Percentiles rank a stretch among this genome's conserved stretches.
These are phyloP conservation scores for Chymomyza costata DNA, from an alignment of 1,140 invertebrate species.

Conservation along the genomic window DNA sequence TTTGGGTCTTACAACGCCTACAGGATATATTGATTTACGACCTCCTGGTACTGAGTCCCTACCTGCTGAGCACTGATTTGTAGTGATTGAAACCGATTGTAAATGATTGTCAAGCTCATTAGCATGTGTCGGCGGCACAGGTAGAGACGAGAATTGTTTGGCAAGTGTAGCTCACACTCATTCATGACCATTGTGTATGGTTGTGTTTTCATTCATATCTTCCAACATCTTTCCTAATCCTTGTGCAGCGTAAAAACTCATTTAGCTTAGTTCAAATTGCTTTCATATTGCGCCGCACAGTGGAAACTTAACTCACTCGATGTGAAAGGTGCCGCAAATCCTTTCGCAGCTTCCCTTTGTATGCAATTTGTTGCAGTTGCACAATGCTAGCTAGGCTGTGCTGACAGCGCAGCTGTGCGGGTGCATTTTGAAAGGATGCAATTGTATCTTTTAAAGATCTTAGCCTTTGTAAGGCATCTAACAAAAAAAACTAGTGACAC, in stretches of 20 bases:
- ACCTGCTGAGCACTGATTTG: slow-evolving; percentile 42
- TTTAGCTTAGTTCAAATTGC: slow-evolving; percentile 42
- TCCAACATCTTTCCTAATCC: slow-evolving; percentile 20
- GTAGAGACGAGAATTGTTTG: not conserved
- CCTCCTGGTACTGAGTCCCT: not conserved
- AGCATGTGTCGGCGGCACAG: slow-evolving; percentile 14
- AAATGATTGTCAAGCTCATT: too few species aligned
- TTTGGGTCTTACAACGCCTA: slow-evolving; percentile 57
- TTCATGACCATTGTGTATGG: not conserved
- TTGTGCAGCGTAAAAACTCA: slow-evolving; percentile 17
- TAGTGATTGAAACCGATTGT: too few species aligned
- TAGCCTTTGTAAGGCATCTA: too few species aligned
- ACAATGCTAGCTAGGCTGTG: slow-evolving; percentile 16
- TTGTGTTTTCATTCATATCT: slow-evolving; percentile 3
- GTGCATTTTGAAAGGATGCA: slow-evolving; percentile 9
- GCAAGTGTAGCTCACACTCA: slow-evolving; percentile 33
- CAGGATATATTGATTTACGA: slow-evolving; percentile 42
- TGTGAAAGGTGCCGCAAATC: slow-evolving; percentile 35
- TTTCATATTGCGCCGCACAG: slow-evolving; percentile 44
- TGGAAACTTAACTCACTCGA: slow-evolving; percentile 55
- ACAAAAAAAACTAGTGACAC: too few species aligned
- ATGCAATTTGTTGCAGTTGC: not conserved
- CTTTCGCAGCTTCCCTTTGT: slow-evolving; percentile 16
- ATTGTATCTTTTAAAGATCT: too few species aligned
- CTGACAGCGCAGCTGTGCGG: slow-evolving; percentile 30